A percentile compares a stretch with the other conserved stretches of the same genome.
Evolutionary conservation across 2,888 invertebrate species (phyloP).

Genomic region (Phlogophora meticulosa): DNA sequence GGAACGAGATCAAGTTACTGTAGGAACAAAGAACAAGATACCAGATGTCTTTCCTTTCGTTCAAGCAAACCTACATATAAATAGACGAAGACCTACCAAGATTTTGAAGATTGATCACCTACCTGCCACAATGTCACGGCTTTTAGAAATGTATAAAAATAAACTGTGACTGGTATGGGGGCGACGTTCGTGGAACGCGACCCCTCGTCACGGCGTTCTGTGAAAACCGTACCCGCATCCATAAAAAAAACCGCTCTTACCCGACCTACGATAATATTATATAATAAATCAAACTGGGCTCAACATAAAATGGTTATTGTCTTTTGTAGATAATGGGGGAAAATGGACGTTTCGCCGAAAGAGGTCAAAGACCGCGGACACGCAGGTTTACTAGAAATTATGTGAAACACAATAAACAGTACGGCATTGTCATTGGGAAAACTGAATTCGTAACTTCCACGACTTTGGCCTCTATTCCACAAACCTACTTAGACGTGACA

Average conservation of each 20-base stretch:
- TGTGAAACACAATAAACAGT: slow-evolving; percentile 48
- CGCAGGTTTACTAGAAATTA: slow-evolving; percentile 65
- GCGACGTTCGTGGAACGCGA: slow-evolving; percentile 69
- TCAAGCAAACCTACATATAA: slow-evolving; percentile 4
- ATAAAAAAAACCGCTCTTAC: slow-evolving; percentile 60
- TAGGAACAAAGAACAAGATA: neutral
- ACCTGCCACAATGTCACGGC: slow-evolving; percentile 25
- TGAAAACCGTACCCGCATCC: slow-evolving; percentile 65
- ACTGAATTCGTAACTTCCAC: slow-evolving; percentile 44
- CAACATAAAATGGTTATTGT: slow-evolving; percentile 53
- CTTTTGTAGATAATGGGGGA: slow-evolving; percentile 55
- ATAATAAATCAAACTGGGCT: slow-evolving; percentile 50
- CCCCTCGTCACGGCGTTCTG: slow-evolving; percentile 60
- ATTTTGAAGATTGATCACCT: slow-evolving; percentile 42
- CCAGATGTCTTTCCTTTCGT: too few species aligned
- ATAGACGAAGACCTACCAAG: slow-evolving; percentile 26
- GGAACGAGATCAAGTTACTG: too few species aligned
- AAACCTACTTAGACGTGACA: slow-evolving; percentile 33
- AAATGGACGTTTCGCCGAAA: slow-evolving; percentile 66
- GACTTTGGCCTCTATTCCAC: slow-evolving; percentile 42
- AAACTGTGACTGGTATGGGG: slow-evolving; percentile 63
- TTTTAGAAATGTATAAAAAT: slow-evolving; percentile 61
- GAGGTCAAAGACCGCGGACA: slow-evolving; percentile 63
- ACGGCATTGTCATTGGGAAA: slow-evolving; percentile 49
- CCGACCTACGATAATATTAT: slow-evolving; percentile 59